phyloP scores from a whole-genome alignment of 2,888 invertebrate species.

The Teinopalpus imperialis region DNA sequence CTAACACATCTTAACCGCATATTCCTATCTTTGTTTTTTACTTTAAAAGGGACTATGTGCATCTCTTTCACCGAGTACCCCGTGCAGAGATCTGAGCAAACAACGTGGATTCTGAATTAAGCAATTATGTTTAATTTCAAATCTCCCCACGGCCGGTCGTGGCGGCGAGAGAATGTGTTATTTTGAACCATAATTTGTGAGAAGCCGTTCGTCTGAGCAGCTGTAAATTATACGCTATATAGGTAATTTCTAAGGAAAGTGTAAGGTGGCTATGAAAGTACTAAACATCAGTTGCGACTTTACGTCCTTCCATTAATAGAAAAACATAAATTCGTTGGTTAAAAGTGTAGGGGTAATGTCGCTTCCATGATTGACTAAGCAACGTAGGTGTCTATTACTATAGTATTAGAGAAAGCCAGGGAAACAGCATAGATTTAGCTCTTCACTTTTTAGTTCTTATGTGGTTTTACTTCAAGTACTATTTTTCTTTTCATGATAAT shows the following conservation, averaged over 20 bases:
- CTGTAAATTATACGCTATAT: conserved; percentile 74
- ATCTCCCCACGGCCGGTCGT: conserved; percentile 70
- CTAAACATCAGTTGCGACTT: conserved; percentile 36
- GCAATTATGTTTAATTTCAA: conserved; percentile 82
- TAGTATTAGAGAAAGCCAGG: too few relatives aligned
- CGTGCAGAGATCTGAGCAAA: conserved; percentile 65
- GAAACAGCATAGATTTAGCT: too few relatives aligned
- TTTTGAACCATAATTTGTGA: conserved; percentile 80
- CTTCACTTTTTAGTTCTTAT: too few relatives aligned
- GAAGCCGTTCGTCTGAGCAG: conserved; percentile 77
- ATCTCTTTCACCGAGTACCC: conserved; percentile 47
- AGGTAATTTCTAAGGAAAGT: conserved; percentile 56
- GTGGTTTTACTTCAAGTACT: too few relatives aligned
- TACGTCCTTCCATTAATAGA: too few relatives aligned
- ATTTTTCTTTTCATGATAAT: too few relatives aligned
- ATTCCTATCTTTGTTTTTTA: conserved; percentile 46
- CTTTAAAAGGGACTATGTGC: conserved; percentile 32
- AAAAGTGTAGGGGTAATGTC: too few relatives aligned
- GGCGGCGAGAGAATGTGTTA: conserved; percentile 74
- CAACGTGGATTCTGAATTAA: conserved; percentile 74
- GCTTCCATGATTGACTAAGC: too few relatives aligned
- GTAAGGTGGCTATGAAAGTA: conserved; percentile 43
- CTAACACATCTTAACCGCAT: conserved; percentile 39
- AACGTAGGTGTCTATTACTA: too few relatives aligned
- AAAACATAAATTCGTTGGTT: too few relatives aligned